phyloP scores from a whole-genome alignment of 2,113 vertebrate genomes.

The Elgaria multicarinata region DNA sequence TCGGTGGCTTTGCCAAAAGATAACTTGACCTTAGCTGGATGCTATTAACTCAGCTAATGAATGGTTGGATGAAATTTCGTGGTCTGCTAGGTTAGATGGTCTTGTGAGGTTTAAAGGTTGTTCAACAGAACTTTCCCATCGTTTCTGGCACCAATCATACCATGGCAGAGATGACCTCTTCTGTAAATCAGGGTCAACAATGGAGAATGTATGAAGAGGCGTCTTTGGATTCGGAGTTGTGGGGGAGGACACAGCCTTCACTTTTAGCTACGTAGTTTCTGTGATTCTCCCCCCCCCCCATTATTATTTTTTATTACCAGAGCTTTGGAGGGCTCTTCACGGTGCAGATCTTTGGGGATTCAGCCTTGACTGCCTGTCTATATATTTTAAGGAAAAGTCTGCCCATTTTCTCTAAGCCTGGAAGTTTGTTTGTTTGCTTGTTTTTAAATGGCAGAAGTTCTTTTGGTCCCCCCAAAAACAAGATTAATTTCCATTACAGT shows the following conservation, averaged over 20 bases:
- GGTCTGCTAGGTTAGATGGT: neutral
- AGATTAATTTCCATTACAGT: conserved; percentile 32
- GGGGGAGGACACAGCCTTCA: neutral
- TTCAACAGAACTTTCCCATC: neutral
- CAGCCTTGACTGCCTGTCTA: conserved; percentile 46
- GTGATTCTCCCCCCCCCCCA: neutral
- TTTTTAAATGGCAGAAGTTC: conserved; percentile 13
- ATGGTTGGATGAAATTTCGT: neutral
- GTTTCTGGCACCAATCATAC: neutral
- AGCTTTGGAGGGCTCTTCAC: conserved; percentile 3
- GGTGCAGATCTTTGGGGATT: conserved; percentile 45
- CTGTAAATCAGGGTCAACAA: neutral
- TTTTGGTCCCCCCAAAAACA: conserved; percentile 38
- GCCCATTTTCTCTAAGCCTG: conserved; percentile 41
- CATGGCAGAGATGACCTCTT: neutral
- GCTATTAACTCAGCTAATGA: neutral
- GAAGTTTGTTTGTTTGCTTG: no score
- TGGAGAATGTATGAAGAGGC: neutral
- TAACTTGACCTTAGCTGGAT: neutral
- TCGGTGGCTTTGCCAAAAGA: neutral
- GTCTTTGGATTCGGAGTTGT: neutral
- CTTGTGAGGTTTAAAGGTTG: neutral
- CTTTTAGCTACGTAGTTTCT: neutral
- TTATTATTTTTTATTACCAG: neutral
- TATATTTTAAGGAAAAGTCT: conserved; percentile 7